phyloP scores from a whole-genome alignment of 1,140 invertebrate species.

The Drosophila lacteicornis region DNA sequence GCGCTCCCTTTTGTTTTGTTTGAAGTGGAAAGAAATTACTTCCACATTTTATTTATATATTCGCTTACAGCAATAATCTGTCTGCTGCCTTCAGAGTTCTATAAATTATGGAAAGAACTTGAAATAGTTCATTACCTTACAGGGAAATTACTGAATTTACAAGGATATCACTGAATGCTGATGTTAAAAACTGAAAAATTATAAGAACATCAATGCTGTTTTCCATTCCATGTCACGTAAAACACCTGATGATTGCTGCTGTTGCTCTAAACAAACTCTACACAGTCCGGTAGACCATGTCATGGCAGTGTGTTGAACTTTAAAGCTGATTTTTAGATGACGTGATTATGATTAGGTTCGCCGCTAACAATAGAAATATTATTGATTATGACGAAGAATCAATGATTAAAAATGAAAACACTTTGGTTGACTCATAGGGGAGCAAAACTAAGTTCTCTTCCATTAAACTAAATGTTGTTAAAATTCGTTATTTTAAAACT shows the following conservation, averaged over 20 bases:
- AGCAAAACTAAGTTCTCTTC: too few relatives aligned
- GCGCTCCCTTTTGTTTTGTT: neutral
- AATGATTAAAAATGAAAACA: neutral
- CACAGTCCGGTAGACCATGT: neutral
- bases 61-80: neutral
- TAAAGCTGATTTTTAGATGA: neutral
- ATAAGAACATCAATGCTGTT: too few relatives aligned
- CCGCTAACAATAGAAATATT: neutral
- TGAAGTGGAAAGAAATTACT: neutral
- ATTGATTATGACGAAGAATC: conserved; percentile 2
- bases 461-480: neutral
- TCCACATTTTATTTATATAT: neutral
- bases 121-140: too few relatives aligned
- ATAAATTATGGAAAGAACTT: too few relatives aligned
- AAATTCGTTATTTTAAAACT: neutral
- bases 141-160: too few relatives aligned
- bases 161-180: too few relatives aligned
- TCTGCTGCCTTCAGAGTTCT: neutral
- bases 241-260: neutral
- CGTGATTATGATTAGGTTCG: neutral
- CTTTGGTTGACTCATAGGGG: neutral
- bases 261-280: neutral
- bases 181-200: too few relatives aligned
- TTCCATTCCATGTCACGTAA: too few relatives aligned
- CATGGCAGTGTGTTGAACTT: neutral